Base-by-base conservation (phyloP, 2,888 invertebrate species). In the Yponomeuta evonymella region DNA sequence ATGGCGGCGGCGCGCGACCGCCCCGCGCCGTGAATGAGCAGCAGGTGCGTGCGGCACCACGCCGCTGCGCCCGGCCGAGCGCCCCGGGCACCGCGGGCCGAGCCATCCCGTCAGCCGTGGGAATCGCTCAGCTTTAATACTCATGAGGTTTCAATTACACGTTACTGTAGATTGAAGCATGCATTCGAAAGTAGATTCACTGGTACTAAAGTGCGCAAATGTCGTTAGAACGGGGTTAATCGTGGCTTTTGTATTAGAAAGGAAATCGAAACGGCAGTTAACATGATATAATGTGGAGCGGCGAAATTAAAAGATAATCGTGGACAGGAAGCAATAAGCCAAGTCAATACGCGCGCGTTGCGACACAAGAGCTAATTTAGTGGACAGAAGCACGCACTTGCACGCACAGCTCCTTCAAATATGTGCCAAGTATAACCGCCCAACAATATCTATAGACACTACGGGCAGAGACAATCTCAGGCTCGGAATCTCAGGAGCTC, bases 291-390 rank as follows among this genome's bases (percentile, higher is more conserved):
- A 58, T 58, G 51, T 58, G 51, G 51, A 58, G 51, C 51, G 15
- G 51, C 51, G 15, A 58, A 58, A 58, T 65, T 65, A 29, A 29
- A 65, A 65, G 33, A 64, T 30, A 64, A 65, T 65, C 29, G 33
- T 65, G 29, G 30, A 65, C 65, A 65, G 65, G 65, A 65, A 65
- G 65, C 65, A 65, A 65, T 65, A 65, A 65, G 65, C 65, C 5
- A 1, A 58, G 51, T 58, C 51, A 8, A 58, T 58, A 30, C 29
- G n/a, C 65, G 11, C 29, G 29, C 63, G 33, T 65, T 65, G 30
- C 65, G 65, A 65, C 51, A 58, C 51, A 12, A 58, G 15, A 15
- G 2, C 51, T 5, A 2, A 58, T 3, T 5, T 15, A 2, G 51
- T 4, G 51, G 15, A 58, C 51, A 58, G 51, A 58, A 58, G 51